phyloP scores from a whole-genome alignment of 2,888 invertebrate species.

The Lumbricus terrestris region DNA sequence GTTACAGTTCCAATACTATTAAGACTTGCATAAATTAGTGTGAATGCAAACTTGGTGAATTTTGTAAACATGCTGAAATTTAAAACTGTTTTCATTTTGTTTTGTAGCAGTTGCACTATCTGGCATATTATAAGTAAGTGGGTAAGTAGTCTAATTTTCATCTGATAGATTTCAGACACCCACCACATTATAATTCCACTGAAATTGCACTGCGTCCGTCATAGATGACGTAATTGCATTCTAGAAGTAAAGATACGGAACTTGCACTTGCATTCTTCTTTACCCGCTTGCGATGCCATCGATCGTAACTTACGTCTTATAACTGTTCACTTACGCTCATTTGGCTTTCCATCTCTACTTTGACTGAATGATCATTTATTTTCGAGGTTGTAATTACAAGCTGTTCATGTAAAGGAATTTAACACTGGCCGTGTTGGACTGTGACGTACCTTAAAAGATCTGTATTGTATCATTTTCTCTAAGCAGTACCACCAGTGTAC shows the following conservation, averaged over 20 bases:
- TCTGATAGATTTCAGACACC: neutral
- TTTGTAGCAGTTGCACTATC: neutral
- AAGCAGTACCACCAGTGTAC: no score
- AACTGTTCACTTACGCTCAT: no score
- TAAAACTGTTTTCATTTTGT: neutral
- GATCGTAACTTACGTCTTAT: no score
- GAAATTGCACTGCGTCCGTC: neutral
- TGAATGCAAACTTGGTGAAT: neutral
- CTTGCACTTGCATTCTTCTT: neutral
- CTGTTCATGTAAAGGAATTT: no score
- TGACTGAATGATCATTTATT: no score
- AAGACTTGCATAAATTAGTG: neutral
- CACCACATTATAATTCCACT: neutral
- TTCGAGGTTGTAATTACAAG: no score
- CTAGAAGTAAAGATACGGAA: neutral
- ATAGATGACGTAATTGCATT: neutral
- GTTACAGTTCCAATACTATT: neutral
- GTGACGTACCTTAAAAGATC: no score
- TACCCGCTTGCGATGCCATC: no score
- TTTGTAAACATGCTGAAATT: neutral
- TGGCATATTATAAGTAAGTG: neutral
- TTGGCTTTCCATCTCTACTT: no score
- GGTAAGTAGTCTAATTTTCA: no score
- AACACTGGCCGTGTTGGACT: no score
- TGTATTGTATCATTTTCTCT: no score